A percentile compares a stretch with the other conserved stretches of the same genome.
These are phyloP conservation scores for Triplophysa dalaica DNA, from an alignment of 2,113 vertebrate species.

Conservation along the genomic window DNA sequence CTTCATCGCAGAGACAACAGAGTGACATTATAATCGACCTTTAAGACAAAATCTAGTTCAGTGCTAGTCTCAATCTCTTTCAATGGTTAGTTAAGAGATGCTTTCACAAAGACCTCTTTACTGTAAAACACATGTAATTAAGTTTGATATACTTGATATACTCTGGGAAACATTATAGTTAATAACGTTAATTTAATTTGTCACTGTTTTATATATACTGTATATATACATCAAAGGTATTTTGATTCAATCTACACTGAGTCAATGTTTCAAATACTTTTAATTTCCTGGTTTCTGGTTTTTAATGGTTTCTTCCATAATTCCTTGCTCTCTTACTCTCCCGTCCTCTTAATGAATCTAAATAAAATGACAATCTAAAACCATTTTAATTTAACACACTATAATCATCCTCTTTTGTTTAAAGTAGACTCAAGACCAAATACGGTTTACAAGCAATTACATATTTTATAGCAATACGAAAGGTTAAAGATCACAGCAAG, in stretches of 20 bases:
- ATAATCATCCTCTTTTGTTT: too few relatives aligned
- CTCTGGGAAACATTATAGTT: neutral
- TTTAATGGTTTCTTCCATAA: neutral
- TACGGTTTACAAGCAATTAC: too few relatives aligned
- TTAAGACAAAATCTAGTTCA: neutral
- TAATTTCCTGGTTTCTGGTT: neutral
- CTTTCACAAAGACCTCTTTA: neutral
- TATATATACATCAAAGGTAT: neutral
- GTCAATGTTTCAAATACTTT: neutral
- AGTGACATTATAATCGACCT: neutral
- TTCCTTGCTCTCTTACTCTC: neutral
- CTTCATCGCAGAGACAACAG: neutral
- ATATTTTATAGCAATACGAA: too few relatives aligned
- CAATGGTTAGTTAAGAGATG: neutral
- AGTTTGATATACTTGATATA: neutral
- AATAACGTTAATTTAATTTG: neutral
- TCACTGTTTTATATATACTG: neutral
- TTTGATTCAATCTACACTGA: neutral
- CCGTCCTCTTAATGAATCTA: neutral
- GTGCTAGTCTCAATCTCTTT: neutral
- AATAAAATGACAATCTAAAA: neutral
- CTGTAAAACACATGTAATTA: neutral
- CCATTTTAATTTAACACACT: neutral
- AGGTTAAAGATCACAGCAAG: too few relatives aligned
- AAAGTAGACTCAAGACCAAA: too few relatives aligned